Percentiles rank a stretch among this genome's conserved stretches.
Conservation (phyloP, 2,113 vertebrate species). For the Eptesicus fuscus region DNA sequence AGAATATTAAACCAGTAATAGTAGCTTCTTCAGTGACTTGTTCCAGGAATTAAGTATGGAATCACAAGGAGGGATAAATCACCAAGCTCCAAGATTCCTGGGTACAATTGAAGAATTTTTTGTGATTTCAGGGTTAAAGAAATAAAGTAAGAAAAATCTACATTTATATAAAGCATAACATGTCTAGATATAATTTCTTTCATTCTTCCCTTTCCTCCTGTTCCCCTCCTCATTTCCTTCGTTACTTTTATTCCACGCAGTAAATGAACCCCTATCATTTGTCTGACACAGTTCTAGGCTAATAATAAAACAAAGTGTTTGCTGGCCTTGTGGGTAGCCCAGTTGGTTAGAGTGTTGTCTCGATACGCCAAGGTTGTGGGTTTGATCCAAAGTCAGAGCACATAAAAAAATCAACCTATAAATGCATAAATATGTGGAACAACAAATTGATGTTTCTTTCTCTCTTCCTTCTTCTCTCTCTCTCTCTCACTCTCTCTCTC, state of each 20-base stretch:
- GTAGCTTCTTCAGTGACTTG: not conserved
- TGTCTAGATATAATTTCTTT: not conserved
- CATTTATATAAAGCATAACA: conserved; percentile 3
- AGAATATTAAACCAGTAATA: not conserved
- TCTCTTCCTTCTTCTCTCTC: not conserved
- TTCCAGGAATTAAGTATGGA: not conserved
- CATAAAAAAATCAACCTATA: not conserved
- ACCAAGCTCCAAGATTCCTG: not conserved
- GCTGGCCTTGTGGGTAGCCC: not conserved
- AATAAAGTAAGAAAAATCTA: conserved; percentile 8
- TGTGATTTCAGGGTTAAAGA: conserved; percentile 24
- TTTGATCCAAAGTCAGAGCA: not conserved
- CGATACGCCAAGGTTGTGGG: not conserved
- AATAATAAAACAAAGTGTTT: not conserved
- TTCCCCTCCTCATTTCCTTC: not conserved
- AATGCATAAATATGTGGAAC: not conserved
- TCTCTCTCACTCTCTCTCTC: not conserved
- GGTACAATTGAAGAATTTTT: not conserved
- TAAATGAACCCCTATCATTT: not conserved
- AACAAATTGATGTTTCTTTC: not conserved
- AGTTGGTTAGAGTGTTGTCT: not conserved
- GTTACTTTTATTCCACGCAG: not conserved
- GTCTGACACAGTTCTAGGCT: not conserved
- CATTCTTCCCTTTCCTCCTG: not conserved
- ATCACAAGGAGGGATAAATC: not conserved